phyloP scores from a whole-genome alignment of 1,140 invertebrate species.

The Ceratina calcarata region DNA sequence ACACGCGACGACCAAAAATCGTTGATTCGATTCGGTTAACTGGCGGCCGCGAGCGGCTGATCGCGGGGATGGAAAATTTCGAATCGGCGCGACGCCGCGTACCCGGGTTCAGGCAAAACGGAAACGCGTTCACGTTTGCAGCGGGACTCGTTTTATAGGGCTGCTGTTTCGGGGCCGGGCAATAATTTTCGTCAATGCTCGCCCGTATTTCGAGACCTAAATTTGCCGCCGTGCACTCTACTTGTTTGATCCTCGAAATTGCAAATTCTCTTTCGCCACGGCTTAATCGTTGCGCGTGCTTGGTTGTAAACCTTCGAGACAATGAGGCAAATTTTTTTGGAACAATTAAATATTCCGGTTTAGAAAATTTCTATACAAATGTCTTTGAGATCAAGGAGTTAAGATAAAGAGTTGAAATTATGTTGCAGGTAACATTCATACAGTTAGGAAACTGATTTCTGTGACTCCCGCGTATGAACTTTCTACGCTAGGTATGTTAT shows the following conservation, averaged over 20 bases:
- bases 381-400: too few species aligned
- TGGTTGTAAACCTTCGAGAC: too few species aligned
- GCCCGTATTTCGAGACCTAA: constrained; percentile 21
- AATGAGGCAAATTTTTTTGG: too few species aligned
- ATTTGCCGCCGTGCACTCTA: neutral
- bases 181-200: constrained; percentile 41
- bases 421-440: too few species aligned
- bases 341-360: too few species aligned
- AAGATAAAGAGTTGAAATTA: too few species aligned
- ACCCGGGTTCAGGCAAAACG: neutral
- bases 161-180: neutral
- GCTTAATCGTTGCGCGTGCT: too few species aligned
- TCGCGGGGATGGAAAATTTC: constrained; percentile 18
- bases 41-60: neutral
- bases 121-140: constrained; percentile 20
- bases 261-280: too few species aligned
- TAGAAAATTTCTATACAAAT: too few species aligned
- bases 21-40: constrained; percentile 41
- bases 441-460: neutral
- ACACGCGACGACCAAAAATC: constrained; percentile 6
- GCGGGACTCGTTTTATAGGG: neutral
- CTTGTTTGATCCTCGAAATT: too few species aligned
- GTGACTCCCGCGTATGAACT: neutral
- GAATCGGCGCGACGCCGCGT: neutral
- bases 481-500: neutral